These are phyloP conservation scores for Nerophis ophidion DNA, from an alignment of 2,113 vertebrate genomes.

Conservation along the genomic window DNA sequence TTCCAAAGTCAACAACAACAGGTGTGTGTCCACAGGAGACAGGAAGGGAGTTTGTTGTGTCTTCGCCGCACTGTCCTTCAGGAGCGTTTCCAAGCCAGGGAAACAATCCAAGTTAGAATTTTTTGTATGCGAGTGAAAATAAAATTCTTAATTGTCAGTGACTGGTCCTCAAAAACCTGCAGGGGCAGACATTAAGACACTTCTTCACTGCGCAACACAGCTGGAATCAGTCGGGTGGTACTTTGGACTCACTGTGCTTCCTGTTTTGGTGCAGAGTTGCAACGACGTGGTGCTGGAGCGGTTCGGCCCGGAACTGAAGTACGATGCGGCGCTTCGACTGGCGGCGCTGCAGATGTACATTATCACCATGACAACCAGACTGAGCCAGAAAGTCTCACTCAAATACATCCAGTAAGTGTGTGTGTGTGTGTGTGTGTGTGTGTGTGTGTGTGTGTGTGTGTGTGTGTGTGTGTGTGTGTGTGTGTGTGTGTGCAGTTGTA, in stretches of 20 bases:
- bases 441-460: too few species aligned
- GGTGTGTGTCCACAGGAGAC: too few species aligned
- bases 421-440: background rate
- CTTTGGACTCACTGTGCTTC: constrained; percentile 14
- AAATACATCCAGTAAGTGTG: constrained; percentile 93
- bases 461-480: constrained; percentile 29
- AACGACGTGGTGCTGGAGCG: constrained; percentile 93
- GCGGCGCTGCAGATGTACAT: constrained; percentile 96
- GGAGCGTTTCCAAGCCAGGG: too few species aligned
- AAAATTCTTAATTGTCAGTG: too few species aligned
- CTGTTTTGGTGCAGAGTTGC: constrained; percentile 74
- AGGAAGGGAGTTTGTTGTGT: too few species aligned
- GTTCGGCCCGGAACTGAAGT: constrained; percentile 92
- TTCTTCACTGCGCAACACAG: constrained; percentile 5
- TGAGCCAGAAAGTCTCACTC: constrained; percentile 93
- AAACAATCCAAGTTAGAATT: too few species aligned
- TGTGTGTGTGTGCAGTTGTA: background rate
- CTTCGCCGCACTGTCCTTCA: too few species aligned
- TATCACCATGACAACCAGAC: constrained; percentile 88
- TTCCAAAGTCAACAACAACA: too few species aligned
- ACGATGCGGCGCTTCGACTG: constrained; percentile 85
- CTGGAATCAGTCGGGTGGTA: constrained; percentile 29
- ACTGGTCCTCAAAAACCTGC: too few species aligned
- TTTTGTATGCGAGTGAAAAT: too few species aligned
- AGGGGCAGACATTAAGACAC: constrained; percentile 26